phyloP scores from a whole-genome alignment of 2,113 vertebrate species.

The Cairina moschata region DNA sequence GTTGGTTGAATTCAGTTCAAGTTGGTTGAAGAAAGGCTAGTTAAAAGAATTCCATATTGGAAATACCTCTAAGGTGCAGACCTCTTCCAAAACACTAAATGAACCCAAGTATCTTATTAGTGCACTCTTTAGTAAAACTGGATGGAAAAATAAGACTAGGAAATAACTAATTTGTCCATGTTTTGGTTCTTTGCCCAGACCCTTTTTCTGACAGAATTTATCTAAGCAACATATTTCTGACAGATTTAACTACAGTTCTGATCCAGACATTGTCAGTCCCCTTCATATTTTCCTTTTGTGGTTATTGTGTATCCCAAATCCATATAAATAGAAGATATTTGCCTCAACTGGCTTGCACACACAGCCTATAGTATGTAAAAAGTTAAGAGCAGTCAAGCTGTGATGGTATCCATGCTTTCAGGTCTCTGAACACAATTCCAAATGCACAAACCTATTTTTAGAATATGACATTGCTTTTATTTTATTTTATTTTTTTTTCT shows the following conservation, averaged over 20 bases:
- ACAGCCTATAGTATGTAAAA: background rate
- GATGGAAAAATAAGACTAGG: background rate
- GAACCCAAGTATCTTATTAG: background rate
- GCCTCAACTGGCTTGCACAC: background rate
- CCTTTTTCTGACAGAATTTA: conserved; percentile 11
- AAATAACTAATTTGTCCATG: background rate
- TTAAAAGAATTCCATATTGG: background rate
- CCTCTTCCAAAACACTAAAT: background rate
- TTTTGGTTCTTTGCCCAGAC: background rate
- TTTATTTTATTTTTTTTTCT: background rate
- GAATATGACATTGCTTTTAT: background rate
- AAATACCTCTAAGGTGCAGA: background rate
- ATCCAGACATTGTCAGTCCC: background rate
- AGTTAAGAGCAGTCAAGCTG: background rate
- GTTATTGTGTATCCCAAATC: background rate
- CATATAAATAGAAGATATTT: background rate
- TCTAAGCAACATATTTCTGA: background rate
- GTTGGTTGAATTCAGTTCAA: background rate
- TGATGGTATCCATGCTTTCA: background rate
- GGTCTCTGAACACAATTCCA: background rate
- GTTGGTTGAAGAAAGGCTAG: background rate
- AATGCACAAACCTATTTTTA: conserved; percentile 37
- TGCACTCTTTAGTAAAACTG: background rate
- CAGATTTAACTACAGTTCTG: background rate
- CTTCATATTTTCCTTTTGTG: background rate